Percentiles rank a stretch among this genome's conserved stretches.
Evolutionary conservation across 2,888 invertebrate genomes (phyloP).

Genomic region (Agapostemon virescens): DNA sequence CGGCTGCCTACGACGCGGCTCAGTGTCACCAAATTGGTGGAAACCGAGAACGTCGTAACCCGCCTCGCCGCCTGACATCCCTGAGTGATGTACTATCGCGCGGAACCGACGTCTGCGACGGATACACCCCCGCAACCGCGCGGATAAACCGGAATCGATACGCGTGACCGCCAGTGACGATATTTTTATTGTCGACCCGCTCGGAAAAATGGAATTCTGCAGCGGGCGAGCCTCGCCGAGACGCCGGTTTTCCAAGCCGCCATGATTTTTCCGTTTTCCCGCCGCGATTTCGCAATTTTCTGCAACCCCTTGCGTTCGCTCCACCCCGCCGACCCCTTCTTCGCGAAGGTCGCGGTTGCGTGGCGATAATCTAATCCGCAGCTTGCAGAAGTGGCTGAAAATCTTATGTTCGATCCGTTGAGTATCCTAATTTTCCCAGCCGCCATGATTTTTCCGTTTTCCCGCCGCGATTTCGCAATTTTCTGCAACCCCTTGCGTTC

Average conservation of each 20-base stretch:
- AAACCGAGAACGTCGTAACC: slow-evolving; percentile 65
- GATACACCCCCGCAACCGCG: not conserved
- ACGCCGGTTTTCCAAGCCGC: not conserved
- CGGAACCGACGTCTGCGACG: slow-evolving; percentile 43
- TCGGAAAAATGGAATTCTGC: not conserved
- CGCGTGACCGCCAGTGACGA: slow-evolving; percentile 29
- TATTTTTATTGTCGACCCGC: slow-evolving; percentile 30
- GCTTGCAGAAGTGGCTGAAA: not conserved
- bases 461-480: not conserved
- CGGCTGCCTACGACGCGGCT: slow-evolving; percentile 38
- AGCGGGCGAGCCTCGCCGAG: not conserved
- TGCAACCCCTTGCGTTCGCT: not conserved
- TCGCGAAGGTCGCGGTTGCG: not conserved
- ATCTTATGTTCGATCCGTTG: too few relatives aligned
- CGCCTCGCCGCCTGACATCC: slow-evolving; percentile 54
- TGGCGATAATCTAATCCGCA: not conserved
- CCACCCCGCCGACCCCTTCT: not conserved
- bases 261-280: not conserved
- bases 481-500: not conserved
- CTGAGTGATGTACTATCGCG: slow-evolving; percentile 65
- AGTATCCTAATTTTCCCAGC: too few relatives aligned
- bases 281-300: not conserved
- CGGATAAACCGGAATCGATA: slow-evolving; percentile 39
- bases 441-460: not conserved
- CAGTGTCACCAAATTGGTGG: slow-evolving; percentile 69